A percentile compares a stretch with the other conserved stretches of the same genome.
Conservation (phyloP, 2,113 vertebrate species). For the Proteles cristata region DNA sequence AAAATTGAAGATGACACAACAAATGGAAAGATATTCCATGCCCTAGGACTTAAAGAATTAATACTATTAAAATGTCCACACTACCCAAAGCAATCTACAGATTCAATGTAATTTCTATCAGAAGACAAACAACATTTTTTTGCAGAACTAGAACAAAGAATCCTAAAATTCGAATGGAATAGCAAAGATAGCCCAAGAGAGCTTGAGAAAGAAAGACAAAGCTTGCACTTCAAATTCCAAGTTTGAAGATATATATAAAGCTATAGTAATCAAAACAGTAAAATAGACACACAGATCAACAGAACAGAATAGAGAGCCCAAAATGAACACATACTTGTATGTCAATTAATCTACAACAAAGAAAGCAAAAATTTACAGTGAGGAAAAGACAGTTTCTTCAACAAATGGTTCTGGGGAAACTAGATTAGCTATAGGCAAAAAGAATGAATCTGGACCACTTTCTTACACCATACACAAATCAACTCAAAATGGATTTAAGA, state of each 20-base stretch:
- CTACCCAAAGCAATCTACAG: background rate
- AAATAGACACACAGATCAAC: background rate
- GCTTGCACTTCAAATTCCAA: background rate
- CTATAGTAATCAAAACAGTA: background rate
- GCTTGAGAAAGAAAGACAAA: background rate
- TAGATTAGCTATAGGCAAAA: background rate
- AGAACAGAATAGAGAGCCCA: background rate
- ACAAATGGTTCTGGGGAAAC: background rate
- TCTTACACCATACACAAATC: background rate
- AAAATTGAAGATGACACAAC: background rate
- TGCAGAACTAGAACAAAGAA: background rate
- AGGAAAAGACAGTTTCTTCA: background rate
- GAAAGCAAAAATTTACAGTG: background rate
- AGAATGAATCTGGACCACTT: background rate
- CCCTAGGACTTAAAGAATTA: background rate
- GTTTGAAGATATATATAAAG: background rate
- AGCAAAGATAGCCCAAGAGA: background rate
- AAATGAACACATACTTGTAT: background rate
- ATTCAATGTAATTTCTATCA: background rate
- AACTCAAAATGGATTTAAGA: background rate
- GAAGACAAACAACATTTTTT: background rate
- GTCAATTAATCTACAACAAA: background rate
- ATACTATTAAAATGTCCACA: background rate
- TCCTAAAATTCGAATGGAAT: background rate
- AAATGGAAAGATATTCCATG: background rate